Evolutionary conservation across 2,888 invertebrate species (phyloP).

Genomic region (Plagodis pulveraria): DNA sequence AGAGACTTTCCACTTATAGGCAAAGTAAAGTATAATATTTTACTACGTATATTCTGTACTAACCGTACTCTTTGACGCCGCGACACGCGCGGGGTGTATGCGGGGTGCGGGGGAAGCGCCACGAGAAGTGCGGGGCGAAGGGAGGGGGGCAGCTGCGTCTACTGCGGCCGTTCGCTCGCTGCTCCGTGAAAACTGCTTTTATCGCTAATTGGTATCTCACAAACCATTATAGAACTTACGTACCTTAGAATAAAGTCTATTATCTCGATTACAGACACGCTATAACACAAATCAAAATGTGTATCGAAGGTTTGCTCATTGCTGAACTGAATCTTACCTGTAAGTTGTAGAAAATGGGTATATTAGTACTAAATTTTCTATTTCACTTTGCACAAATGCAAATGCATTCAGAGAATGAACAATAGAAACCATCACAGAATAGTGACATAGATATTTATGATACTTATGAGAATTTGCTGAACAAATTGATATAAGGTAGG

Average conservation of each 20-base stretch:
- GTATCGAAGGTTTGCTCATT: conserved; percentile 8
- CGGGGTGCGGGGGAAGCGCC: conserved; percentile 51
- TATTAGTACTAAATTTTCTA: too few relatives aligned
- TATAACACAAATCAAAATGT: conserved; percentile 20
- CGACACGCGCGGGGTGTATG: conserved; percentile 74
- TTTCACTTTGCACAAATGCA: too few relatives aligned
- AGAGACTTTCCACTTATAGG: too few relatives aligned
- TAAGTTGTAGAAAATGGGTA: neutral
- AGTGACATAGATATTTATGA: too few relatives aligned
- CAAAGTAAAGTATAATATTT: too few relatives aligned
- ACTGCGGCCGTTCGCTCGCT: conserved; percentile 70
- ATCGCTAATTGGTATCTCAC: conserved; percentile 51
- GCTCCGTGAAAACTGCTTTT: conserved; percentile 74
- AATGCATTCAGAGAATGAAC: too few relatives aligned
- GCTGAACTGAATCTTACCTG: conserved; percentile 1
- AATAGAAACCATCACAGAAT: too few relatives aligned
- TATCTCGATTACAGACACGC: conserved; percentile 15
- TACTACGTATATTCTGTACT: too few relatives aligned
- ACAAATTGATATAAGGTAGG: too few relatives aligned
- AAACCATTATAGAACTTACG: conserved; percentile 42
- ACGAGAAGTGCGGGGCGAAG: conserved; percentile 45
- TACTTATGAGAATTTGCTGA: too few relatives aligned
- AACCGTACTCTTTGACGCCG: conserved; percentile 58
- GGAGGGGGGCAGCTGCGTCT: conserved; percentile 74
- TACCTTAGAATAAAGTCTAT: fast-evolving